Conservation (phyloP, 2,888 invertebrate species). For the Dicyrtoma fusca region DNA sequence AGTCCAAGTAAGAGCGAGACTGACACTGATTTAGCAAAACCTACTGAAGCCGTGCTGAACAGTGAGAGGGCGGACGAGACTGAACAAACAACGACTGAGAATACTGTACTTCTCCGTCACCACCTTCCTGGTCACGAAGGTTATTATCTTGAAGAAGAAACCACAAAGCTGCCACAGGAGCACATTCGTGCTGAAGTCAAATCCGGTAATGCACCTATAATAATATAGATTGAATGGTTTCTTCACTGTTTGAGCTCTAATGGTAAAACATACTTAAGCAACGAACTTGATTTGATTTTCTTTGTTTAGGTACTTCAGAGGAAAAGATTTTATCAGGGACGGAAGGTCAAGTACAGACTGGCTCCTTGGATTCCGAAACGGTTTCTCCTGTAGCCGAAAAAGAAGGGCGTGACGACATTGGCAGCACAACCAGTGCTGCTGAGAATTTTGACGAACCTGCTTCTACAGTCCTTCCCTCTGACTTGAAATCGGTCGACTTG, state of each 20-base stretch:
- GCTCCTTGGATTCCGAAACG: neutral
- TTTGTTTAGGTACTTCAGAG: no score
- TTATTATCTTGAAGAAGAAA: neutral
- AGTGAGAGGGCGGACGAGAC: neutral
- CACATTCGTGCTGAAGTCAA: neutral
- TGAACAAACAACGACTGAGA: neutral
- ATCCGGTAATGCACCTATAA: slow-evolving; percentile 1
- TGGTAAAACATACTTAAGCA: no score
- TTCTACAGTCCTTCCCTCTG: neutral
- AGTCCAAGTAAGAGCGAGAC: neutral
- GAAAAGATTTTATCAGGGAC: no score
- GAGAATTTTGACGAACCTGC: neutral
- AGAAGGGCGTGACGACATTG: neutral
- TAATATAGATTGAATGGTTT: no score
- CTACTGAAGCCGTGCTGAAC: neutral
- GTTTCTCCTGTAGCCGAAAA: neutral
- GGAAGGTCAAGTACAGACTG: no score
- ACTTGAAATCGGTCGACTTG: neutral
- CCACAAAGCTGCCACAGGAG: slow-evolving; percentile 18
- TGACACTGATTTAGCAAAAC: slow-evolving; percentile 7
- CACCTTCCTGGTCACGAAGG: slow-evolving; percentile 24
- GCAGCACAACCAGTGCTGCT: neutral
- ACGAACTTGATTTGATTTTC: no score
- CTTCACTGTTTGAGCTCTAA: no score
- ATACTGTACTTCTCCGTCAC: slow-evolving; percentile 11